These are phyloP conservation scores for Zygogramma bicolorata DNA, from an alignment of 2,888 invertebrate genomes.

Conservation along the genomic window DNA sequence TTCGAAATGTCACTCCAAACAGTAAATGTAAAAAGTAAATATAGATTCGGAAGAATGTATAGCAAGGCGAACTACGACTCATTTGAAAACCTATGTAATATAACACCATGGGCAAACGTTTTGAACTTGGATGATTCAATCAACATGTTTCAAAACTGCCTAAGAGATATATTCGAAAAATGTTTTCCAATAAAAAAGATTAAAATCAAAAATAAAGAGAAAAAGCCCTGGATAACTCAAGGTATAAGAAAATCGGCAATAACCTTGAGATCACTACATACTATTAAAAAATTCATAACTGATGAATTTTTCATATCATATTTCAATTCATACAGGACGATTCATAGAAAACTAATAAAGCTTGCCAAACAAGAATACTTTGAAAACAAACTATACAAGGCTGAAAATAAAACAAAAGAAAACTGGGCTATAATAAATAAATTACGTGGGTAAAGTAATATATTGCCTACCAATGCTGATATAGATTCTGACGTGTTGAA, in stretches of 20 bases:
- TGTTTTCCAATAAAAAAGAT: conserved; percentile 12
- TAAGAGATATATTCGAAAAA: conserved; percentile 12
- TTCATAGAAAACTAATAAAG: too few relatives aligned
- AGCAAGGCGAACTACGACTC: conserved; percentile 14
- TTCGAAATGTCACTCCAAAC: conserved; percentile 17
- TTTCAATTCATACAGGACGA: conserved; percentile 9
- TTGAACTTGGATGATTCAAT: conserved; percentile 11
- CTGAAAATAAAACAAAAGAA: too few relatives aligned
- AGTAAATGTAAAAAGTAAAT: background rate
- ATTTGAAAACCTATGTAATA: conserved; percentile 10
- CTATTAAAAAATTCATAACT: conserved; percentile 12
- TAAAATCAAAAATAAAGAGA: too few relatives aligned
- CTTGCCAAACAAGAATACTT: too few relatives aligned
- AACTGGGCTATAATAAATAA: too few relatives aligned
- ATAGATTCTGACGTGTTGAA: too few relatives aligned
- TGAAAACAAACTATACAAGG: too few relatives aligned
- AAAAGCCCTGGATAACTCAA: too few relatives aligned
- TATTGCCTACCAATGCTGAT: too few relatives aligned
- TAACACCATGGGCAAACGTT: conserved; percentile 13
- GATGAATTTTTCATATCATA: conserved; percentile 9
- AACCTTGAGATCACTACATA: conserved; percentile 15
- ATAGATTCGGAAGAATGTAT: conserved; percentile 12
- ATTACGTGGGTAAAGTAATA: too few relatives aligned
- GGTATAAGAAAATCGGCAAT: conserved; percentile 16
- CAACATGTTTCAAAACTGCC: conserved; percentile 12